phyloP scores from a whole-genome alignment of 2,113 vertebrate genomes.

The Tringa solitaria region DNA sequence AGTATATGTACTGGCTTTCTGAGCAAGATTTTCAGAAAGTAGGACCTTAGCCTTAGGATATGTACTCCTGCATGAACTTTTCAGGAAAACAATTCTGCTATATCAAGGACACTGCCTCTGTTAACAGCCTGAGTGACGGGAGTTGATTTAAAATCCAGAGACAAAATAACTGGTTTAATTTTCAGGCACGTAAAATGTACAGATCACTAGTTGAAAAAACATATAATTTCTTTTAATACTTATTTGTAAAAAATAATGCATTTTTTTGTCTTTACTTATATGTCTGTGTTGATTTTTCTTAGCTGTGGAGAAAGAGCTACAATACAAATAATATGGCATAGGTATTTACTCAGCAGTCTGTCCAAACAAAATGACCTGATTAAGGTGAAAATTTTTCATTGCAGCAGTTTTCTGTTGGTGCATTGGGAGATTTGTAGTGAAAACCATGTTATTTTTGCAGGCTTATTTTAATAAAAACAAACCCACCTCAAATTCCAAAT shows the following conservation, averaged over 20 bases:
- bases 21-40: not conserved
- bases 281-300: not conserved
- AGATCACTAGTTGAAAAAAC: not conserved
- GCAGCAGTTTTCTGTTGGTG: not conserved
- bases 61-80: not conserved
- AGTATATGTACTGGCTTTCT: not conserved
- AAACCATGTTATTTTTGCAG: not conserved
- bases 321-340: not conserved
- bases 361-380: constrained; percentile 7
- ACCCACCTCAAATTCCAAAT: not conserved
- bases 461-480: not conserved
- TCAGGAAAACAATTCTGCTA: not conserved
- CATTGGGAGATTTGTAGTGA: not conserved
- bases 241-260: not conserved
- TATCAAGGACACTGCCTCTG: not conserved
- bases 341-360: not conserved
- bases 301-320: not conserved
- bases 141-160: not conserved
- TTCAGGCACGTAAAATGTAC: not conserved
- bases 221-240: not conserved
- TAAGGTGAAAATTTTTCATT: constrained; percentile 20
- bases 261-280: not conserved
- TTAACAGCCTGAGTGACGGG: not conserved
- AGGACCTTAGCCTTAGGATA: not conserved
- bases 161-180: not conserved